A percentile compares a stretch with the other conserved stretches of the same genome.
These are phyloP conservation scores for Hystrix cristata DNA, from an alignment of 2,113 vertebrate genomes.

Conservation along the genomic window DNA sequence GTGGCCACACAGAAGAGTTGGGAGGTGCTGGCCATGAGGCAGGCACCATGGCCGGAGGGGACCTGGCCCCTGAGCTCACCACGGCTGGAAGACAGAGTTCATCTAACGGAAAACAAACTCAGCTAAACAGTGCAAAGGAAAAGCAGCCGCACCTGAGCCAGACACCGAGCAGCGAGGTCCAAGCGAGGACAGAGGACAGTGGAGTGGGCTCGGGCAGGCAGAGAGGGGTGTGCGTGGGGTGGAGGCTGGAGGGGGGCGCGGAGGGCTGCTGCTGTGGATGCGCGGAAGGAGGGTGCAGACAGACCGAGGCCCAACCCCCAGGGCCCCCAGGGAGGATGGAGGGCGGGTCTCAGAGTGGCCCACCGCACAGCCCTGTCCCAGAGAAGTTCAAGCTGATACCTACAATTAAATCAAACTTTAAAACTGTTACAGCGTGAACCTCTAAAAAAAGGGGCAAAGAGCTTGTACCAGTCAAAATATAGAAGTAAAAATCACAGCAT, in stretches of 20 bases:
- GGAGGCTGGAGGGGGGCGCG: too few species aligned
- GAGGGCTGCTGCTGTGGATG: too few species aligned
- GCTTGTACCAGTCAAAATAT: neutral
- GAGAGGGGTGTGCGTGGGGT: neutral
- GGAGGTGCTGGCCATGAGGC: neutral
- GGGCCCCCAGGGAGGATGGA: neutral
- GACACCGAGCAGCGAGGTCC: neutral
- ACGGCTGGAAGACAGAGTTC: neutral
- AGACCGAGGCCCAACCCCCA: neutral
- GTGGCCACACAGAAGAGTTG: neutral
- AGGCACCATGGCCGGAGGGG: neutral
- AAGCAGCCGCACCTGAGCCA: neutral
- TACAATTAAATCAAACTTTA: neutral
- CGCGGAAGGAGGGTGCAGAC: neutral
- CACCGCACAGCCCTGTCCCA: neutral
- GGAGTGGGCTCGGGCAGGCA: neutral
- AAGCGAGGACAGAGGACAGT: neutral
- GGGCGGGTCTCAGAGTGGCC: neutral
- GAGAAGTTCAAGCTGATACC: neutral
- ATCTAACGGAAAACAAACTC: neutral
- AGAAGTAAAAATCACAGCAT: neutral
- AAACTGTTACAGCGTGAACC: neutral
- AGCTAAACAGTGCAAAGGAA: neutral
- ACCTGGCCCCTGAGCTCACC: neutral
- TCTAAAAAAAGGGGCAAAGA: neutral